phyloP scores from a whole-genome alignment of 2,888 invertebrate genomes.

The Acanthosepion lycidas region DNA sequence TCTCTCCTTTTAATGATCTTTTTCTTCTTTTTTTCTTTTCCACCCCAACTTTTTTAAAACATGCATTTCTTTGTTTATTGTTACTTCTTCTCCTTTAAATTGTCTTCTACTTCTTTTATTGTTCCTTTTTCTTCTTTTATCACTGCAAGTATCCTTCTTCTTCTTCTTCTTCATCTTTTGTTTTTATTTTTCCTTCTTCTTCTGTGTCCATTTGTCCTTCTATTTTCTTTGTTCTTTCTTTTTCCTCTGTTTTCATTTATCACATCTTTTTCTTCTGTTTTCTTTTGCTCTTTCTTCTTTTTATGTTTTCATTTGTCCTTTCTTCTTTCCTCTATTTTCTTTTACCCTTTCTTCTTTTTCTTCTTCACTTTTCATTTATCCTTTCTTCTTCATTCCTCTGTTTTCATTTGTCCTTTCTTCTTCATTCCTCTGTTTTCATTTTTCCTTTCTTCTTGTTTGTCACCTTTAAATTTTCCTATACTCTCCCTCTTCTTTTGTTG shows the following conservation, averaged over 20 bases:
- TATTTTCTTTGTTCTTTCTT: background rate
- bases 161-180: background rate
- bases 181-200: no score
- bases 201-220: background rate
- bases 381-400: background rate
- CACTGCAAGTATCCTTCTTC: background rate
- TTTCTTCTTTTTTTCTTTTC: background rate
- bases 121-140: background rate
- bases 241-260: no score
- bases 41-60: no score
- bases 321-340: background rate
- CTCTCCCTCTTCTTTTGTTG: background rate
- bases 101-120: background rate
- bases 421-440: background rate
- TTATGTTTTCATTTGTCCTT: background rate
- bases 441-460: background rate
- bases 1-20: no score
- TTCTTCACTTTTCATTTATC: background rate
- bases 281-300: background rate
- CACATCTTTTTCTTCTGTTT: background rate
- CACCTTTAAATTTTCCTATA: background rate
- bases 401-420: background rate
- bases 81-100: background rate
- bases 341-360: background rate
- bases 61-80: background rate